Base-by-base conservation (phyloP, 2,888 invertebrate species). In the Leptarthrus brevirostris region DNA sequence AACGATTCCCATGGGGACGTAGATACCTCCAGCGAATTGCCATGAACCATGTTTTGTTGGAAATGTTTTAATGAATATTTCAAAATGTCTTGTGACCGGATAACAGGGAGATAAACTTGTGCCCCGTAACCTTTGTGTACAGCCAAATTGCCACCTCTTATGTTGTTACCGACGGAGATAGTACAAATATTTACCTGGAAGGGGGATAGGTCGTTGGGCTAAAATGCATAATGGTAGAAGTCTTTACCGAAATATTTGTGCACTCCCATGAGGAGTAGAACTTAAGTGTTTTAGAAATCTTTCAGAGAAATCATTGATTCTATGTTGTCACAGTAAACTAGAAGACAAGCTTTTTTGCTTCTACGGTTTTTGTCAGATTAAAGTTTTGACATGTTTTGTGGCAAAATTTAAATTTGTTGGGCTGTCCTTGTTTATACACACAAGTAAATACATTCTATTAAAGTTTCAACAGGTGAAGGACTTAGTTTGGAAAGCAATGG, bases 61-160 rank as follows among this genome's bases (percentile, higher is more conserved):
- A 58, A 58, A 58, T 36, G 58, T 58, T 58, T 56, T 58, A 58
- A 58, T 58, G 58, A 58, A 58, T 58, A 58, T 58, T 58, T 12
- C 36, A 36, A 58, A 36, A 18, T 58, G 34, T 30, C 56, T 56
- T 14, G 30, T 12, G 6, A 56, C 18, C 12, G 56, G 12, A 56
- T 56, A 8, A 24, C 20, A 36, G 3, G 20, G 58, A 58, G 58
- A 58, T 58, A 58, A 58, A 18, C 18, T 20, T 56, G 6, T 6
- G 34, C 2, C 56, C 58, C 58, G 18, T 24, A 58, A 58, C 56
- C 56, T 5, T 34, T 58, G 34, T 20, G 34, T 34, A 34, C 20
- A 36, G 1, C 36, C 58, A 34, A 58, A 58, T 58, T 34, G 58
- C 58, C 20, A 18, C 58, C 18, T 49, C 49, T 26, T 20, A 12